Base-by-base conservation (phyloP, 2,113 vertebrate species). In the Caracal caracal region DNA sequence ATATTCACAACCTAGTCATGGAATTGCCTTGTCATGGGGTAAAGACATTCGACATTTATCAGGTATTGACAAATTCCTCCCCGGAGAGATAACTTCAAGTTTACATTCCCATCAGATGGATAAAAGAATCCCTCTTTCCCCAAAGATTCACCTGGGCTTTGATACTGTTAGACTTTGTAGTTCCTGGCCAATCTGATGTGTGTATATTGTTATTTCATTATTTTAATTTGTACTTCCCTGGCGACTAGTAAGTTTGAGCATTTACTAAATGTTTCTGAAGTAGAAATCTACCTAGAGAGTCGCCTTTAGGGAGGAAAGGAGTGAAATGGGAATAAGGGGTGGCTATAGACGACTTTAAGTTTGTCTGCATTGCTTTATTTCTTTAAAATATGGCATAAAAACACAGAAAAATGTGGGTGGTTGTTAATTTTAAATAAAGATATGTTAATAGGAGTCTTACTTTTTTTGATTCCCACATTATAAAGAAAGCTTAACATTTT, bases 381-480 rank as follows among this genome's bases (percentile, higher is more conserved):
- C 76, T 86, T 71, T 47, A 84, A 96, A 89, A 24, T 22, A 90
- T n/a, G 51, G 88, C 70, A 19, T 63, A 83, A 93, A 76, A 66
- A 30, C 28, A 85, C 33, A 43, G n/a, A 47, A 53, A 63, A 63
- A 63, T 51, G 24, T 80, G 10, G 30, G 28, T 49, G 92, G 20
- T 92, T 86, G 43, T 56, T 95, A 92, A 86, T 86, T 78, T 88
- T 59, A 91, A 66, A 81, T 82, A 40, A 83, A 95, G 96, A 70
- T 75, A 61, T 87, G 24, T 63, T 61, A 68, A 93, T 35, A 91
- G 40, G 43, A 47, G 40, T 10, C 15, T 37, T 59, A n/a, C 15
- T 16, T 15, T 19, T 85, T 94, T 89, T 82, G 19, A 6, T 49
- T 84, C 26, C 9, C 11, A 51, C 30, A 47, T 90, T 78, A 86